Percentiles rank a stretch among this genome's conserved stretches.
These are phyloP conservation scores for Bradypus variegatus DNA, from an alignment of 2,797 vertebrate species.

Conservation along the genomic window DNA sequence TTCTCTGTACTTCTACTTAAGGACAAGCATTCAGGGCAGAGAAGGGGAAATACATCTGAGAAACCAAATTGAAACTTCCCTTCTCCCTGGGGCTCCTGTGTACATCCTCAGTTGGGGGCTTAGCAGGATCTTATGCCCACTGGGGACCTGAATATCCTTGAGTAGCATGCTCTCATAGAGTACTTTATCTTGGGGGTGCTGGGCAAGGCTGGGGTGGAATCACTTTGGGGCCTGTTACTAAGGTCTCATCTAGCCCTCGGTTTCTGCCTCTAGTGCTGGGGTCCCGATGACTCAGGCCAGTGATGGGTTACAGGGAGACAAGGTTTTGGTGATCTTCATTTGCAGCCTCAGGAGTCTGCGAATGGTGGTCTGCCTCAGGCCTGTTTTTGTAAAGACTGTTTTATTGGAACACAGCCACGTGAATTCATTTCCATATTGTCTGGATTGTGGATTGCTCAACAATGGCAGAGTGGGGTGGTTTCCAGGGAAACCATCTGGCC, in stretches of 20 bases:
- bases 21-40: slow-evolving; percentile 24
- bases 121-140: not conserved
- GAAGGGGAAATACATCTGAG: not conserved
- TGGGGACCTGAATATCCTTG: not conserved
- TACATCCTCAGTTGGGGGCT: not conserved
- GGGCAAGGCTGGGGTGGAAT: not conserved
- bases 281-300: not conserved
- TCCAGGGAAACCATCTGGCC: not conserved
- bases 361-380: not conserved
- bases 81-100: not conserved
- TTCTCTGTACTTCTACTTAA: slow-evolving; percentile 42
- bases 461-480: not conserved
- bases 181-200: not conserved
- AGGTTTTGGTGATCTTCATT: not conserved
- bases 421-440: not conserved
- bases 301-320: not conserved
- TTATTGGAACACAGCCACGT: not conserved
- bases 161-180: not conserved
- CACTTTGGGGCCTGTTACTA: not conserved
- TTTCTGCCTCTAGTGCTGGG: not conserved
- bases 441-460: too few relatives aligned
- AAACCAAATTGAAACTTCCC: not conserved
- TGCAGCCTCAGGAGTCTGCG: not conserved
- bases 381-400: not conserved
- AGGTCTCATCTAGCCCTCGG: not conserved